Evolutionary conservation across 1,140 invertebrate species (phyloP).

Genomic region (Eupristina koningsbergeri): DNA sequence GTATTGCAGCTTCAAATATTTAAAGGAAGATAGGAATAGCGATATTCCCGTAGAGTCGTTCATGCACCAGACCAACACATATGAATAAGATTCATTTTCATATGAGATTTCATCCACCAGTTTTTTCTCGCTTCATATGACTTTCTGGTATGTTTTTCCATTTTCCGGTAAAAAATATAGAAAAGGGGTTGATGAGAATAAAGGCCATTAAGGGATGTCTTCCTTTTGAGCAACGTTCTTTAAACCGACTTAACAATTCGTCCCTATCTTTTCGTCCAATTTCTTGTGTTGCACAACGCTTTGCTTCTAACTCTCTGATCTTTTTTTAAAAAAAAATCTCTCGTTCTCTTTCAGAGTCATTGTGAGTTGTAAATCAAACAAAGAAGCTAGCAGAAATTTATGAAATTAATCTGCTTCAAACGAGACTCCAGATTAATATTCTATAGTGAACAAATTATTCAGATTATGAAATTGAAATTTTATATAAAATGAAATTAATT

Average conservation of each 20-base stretch:
- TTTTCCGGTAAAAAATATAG: background rate
- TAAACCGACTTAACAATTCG: constrained; percentile 45
- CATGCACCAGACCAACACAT: background rate
- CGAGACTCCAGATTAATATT: background rate
- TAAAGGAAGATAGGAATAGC: background rate
- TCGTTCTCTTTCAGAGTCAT: background rate
- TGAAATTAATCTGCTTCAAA: background rate
- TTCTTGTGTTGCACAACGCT: constrained; percentile 4
- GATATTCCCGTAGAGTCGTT: background rate
- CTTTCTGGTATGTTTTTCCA: background rate
- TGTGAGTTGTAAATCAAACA: background rate
- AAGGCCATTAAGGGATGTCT: constrained; percentile 44
- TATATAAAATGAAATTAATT: too few species aligned
- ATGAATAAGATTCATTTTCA: too few species aligned
- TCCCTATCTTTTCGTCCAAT: background rate
- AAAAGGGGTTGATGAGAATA: constrained; percentile 2
- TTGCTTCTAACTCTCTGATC: background rate
- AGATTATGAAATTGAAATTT: background rate
- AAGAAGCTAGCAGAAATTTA: background rate
- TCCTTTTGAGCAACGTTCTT: constrained; percentile 45
- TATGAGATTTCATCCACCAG: constrained; percentile 33
- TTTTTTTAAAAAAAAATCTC: constrained; percentile 22
- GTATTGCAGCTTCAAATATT: too few species aligned
- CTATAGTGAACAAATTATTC: background rate
- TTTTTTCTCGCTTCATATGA: constrained; percentile 20